Conservation (phyloP, 2,113 vertebrate species). For the Bungarus multicinctus region DNA sequence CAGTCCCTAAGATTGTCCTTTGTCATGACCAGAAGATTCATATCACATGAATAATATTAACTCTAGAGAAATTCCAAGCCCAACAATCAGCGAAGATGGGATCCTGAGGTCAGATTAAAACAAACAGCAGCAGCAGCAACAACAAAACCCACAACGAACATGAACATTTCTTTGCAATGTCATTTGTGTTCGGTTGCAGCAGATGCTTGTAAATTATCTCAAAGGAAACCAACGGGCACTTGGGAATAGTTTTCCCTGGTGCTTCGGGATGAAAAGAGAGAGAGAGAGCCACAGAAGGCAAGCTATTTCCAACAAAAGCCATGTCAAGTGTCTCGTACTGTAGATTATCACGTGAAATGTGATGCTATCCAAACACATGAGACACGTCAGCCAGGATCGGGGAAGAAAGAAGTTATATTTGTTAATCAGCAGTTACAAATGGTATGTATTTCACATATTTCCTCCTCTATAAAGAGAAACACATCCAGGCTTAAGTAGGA, state of each 20-base stretch:
- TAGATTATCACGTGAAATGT: slow-evolving; percentile 38
- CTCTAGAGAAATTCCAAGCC: background rate
- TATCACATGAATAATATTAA: background rate
- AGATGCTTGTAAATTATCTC: slow-evolving; percentile 22
- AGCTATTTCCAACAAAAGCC: slow-evolving; percentile 43
- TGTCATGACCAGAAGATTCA: background rate
- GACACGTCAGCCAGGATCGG: slow-evolving; percentile 27
- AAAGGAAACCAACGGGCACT: background rate
- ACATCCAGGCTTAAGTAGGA: background rate
- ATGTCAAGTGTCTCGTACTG: slow-evolving; percentile 7
- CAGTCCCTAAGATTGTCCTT: background rate
- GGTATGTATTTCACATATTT: slow-evolving; percentile 25
- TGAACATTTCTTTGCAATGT: background rate
- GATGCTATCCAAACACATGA: slow-evolving; percentile 43
- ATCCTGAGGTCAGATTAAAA: background rate
- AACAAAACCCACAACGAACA: background rate
- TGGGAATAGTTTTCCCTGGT: background rate
- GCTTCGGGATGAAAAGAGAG: slow-evolving; percentile 27
- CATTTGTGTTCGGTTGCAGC: background rate
- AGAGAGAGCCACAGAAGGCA: slow-evolving; percentile 29
- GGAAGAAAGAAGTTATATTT: slow-evolving; percentile 18
- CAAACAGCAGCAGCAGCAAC: background rate
- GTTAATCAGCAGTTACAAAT: background rate
- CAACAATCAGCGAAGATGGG: background rate
- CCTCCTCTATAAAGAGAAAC: slow-evolving; percentile 3